These are phyloP conservation scores for Sinocyclocheilus rhinocerous DNA, from an alignment of 2,113 vertebrate species.

Conservation along the genomic window DNA sequence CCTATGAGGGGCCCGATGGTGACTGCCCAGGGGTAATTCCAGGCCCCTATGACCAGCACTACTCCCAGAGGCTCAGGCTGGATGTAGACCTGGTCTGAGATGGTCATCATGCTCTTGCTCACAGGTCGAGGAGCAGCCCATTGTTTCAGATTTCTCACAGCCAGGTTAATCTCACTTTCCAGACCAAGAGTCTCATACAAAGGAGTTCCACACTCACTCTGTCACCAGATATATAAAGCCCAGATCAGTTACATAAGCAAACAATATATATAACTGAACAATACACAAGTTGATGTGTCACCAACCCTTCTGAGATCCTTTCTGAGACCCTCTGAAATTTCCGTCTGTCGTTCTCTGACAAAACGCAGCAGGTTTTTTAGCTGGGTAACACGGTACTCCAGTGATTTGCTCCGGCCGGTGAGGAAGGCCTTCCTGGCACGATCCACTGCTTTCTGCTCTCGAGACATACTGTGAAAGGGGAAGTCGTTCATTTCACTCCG, in stretches of 20 bases:
- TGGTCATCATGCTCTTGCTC: slow-evolving; percentile 77
- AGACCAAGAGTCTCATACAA: slow-evolving; percentile 79
- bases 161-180: slow-evolving; percentile 76
- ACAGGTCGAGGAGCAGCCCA: slow-evolving; percentile 81
- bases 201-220: slow-evolving; percentile 72
- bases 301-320: slow-evolving; percentile 86
- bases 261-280: not conserved
- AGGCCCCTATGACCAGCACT: slow-evolving; percentile 88
- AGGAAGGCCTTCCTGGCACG: slow-evolving; percentile 80
- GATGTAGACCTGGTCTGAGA: slow-evolving; percentile 82
- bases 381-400: slow-evolving; percentile 83
- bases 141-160: slow-evolving; percentile 75
- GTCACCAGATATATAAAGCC: not conserved
- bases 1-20: slow-evolving; percentile 85
- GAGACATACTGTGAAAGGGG: slow-evolving; percentile 72
- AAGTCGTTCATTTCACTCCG: slow-evolving; percentile 11
- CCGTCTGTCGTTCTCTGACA: slow-evolving; percentile 76
- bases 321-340: slow-evolving; percentile 76
- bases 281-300: not conserved
- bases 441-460: slow-evolving; percentile 73
- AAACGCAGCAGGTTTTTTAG: slow-evolving; percentile 81
- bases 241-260: not conserved
- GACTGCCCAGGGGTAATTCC: slow-evolving; percentile 92
- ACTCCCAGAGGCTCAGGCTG: slow-evolving; percentile 85
- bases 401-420: slow-evolving; percentile 75